A percentile compares a stretch with the other conserved stretches of the same genome.
Conservation (phyloP, 2,113 vertebrate species). For the Platysteira castanea region DNA sequence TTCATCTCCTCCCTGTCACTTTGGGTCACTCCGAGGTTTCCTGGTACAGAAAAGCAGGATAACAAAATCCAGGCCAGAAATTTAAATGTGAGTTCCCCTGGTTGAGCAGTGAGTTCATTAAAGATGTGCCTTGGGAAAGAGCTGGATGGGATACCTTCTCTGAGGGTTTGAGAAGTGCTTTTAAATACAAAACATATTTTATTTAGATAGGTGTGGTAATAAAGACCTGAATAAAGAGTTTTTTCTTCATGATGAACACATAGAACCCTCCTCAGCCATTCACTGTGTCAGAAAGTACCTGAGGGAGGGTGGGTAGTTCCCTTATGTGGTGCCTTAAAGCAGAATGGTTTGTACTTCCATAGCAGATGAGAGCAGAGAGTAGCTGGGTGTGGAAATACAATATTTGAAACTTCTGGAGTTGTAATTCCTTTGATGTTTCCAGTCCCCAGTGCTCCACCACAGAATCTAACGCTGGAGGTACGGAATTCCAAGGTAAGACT, state of each 20-base stretch:
- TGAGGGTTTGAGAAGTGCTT: background rate
- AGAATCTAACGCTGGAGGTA: slow-evolving; percentile 92
- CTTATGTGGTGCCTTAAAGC: background rate
- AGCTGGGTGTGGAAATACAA: background rate
- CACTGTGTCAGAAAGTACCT: background rate
- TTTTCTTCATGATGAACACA: background rate
- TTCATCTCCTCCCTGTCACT: background rate
- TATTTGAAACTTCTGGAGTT: background rate
- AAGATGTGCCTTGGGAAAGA: background rate
- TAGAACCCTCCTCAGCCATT: background rate
- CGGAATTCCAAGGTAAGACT: slow-evolving; percentile 94
- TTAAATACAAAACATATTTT: background rate
- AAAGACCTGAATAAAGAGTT: background rate
- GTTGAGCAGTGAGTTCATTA: background rate
- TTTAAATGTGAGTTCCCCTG: background rate
- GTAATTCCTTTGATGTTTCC: slow-evolving; percentile 34
- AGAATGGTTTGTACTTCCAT: background rate
- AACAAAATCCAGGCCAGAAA: background rate
- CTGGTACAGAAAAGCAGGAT: background rate
- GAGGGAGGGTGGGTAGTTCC: background rate
- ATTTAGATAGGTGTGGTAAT: background rate
- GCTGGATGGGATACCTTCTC: background rate
- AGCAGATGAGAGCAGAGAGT: background rate
- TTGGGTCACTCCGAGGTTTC: background rate
- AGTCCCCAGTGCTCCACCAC: slow-evolving; percentile 93